A percentile compares a stretch with the other conserved stretches of the same genome.
These are phyloP conservation scores for Cepaea hortensis DNA, from an alignment of 2,888 invertebrate genomes.

Conservation along the genomic window DNA sequence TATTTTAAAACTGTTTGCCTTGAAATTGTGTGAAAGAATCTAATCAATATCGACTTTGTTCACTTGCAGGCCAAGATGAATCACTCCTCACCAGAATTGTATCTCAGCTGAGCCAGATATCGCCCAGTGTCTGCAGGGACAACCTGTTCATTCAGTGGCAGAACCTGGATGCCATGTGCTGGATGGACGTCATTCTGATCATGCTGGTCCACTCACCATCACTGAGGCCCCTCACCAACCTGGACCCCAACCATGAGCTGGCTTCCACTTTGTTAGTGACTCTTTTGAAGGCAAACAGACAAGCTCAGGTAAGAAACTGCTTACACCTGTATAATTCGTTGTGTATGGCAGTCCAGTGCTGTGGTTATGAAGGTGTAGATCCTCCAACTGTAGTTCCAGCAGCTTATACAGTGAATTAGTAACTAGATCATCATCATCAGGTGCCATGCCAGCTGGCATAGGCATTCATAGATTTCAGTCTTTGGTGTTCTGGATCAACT, in stretches of 20 bases:
- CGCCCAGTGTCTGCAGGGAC: conserved; percentile 40
- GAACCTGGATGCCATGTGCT: conserved; percentile 73
- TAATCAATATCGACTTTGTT: neutral
- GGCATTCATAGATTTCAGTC: too few species aligned
- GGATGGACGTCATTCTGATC: conserved; percentile 73
- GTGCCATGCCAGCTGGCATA: too few species aligned
- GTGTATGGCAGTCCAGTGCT: too few species aligned
- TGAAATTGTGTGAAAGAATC: too few species aligned
- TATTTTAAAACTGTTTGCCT: too few species aligned
- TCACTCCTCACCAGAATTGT: conserved; percentile 33
- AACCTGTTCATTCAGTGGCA: conserved; percentile 70
- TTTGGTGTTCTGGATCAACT: too few species aligned
- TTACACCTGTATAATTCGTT: neutral
- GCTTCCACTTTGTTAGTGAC: conserved; percentile 60
- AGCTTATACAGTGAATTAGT: too few species aligned
- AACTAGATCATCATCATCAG: too few species aligned
- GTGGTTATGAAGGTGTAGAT: too few species aligned
- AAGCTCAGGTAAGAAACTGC: conserved; percentile 56
- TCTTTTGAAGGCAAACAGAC: conserved; percentile 63
- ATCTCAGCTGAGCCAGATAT: conserved; percentile 1
- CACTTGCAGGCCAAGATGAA: conserved; percentile 22
- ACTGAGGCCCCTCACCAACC: conserved; percentile 53
- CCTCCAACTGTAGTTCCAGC: too few species aligned
- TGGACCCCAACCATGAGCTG: conserved; percentile 46
- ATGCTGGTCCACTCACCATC: conserved; percentile 66